Percentiles rank a stretch among this genome's conserved stretches.
phyloP scores from a whole-genome alignment of 2,888 invertebrate genomes.

The Apamea monoglypha region DNA sequence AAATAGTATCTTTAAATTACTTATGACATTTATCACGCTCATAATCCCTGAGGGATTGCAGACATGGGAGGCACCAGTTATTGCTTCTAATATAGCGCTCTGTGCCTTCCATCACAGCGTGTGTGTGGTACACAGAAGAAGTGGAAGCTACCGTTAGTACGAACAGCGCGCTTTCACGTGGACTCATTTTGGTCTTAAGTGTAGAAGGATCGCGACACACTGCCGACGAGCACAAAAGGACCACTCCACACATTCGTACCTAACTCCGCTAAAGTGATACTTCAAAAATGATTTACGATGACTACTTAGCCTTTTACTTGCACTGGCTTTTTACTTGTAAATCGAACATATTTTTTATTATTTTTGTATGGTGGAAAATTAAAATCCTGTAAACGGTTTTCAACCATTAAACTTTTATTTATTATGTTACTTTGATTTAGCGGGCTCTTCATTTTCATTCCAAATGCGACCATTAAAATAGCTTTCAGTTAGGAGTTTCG shows the following conservation, averaged over 20 bases:
- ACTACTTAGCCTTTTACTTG: too few relatives aligned
- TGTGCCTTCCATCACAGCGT: background rate
- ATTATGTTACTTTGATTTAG: background rate
- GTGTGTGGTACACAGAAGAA: too few relatives aligned
- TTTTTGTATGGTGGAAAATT: background rate
- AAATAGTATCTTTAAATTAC: background rate
- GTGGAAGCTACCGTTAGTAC: background rate
- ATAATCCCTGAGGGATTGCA: background rate
- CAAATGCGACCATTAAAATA: background rate
- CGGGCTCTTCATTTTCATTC: background rate
- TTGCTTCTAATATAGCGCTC: background rate
- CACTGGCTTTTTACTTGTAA: background rate
- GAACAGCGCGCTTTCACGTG: background rate
- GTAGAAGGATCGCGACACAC: background rate
- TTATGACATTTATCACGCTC: background rate
- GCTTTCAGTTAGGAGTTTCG: background rate
- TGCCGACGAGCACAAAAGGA: background rate
- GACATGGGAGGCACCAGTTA: background rate
- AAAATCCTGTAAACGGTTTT: background rate
- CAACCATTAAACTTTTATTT: background rate
- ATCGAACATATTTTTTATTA: background rate
- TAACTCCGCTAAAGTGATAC: too few relatives aligned
- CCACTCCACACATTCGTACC: background rate
- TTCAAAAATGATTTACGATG: background rate
- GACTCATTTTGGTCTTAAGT: slow-evolving; percentile 2